Evolutionary conservation across 37 sponge, comb jelly and placozoan species (phyloP), one percentile per base, ranked within the genome.

Genomic region (Mnemiopsis leidyi): DNA sequence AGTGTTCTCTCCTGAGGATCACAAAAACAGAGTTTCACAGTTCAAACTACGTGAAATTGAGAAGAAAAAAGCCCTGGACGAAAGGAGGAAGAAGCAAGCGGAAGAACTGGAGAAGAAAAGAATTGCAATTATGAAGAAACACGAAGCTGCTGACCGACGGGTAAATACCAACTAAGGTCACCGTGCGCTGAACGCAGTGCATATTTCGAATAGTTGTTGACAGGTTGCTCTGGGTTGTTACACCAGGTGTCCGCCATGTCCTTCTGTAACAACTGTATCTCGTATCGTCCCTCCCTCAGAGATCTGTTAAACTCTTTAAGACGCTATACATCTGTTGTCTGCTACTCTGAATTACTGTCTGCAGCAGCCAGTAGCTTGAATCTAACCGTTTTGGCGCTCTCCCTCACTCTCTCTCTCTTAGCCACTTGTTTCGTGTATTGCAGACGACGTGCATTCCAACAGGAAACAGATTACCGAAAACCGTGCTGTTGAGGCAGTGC

Each of bases 1-100:
- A 77, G 90, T 85, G 25, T 85, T 85, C 61, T 85, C 90, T 39
- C 90, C 90, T 33, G 90, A 85, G 48, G 39, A 85, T 26, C 90
- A 85, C 90, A 28, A 61, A 2, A 38, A 33, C 5, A 39, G 36
- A 35, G 23, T 85, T 28, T 85, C 90, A 38, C 61, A 23, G 48
- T 85, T 85, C 61, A 85, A 85, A 26, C 90, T 36, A 1, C 90
- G 90, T 7, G 90, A 85, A 40, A 2, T 25, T 39, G 90, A 85
- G 24, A 85, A 85, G 90, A 85, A 85, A 37, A n/a, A 24, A 40
- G 40, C 90, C 3, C 48, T 32, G 61, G 90, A 85, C 38, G 90
- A 38, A 29, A 38, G 90, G 29, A 85, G 90, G 90, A 85, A 85
- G 90, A 40, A 38, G 21, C 90, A 85, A 37, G 90, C 33, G 29